Evolutionary conservation across 2,113 vertebrate genomes (phyloP).

Genomic region (Typhlomys cinereus): DNA sequence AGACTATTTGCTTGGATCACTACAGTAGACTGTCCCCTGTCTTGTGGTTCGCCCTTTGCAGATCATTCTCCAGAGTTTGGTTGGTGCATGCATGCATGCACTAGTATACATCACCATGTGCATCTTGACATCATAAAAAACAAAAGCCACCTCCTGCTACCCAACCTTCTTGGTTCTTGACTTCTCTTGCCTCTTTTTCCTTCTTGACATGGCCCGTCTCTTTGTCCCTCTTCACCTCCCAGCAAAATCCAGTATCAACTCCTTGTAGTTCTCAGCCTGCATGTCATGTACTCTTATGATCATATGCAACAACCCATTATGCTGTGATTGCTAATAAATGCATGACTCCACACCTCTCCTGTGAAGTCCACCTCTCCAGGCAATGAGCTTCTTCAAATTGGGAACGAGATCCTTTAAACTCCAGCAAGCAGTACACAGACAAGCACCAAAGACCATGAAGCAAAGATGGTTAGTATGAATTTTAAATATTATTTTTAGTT

Average conservation of each 20-base stretch:
- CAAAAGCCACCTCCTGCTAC: background rate
- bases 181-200: background rate
- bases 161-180: background rate
- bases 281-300: background rate
- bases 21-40: too few species aligned
- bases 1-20: background rate
- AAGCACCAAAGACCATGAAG: background rate
- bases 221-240: background rate
- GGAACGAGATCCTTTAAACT: background rate
- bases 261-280: background rate
- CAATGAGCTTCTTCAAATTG: background rate
- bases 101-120: background rate
- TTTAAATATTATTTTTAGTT: background rate
- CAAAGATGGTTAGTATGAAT: background rate
- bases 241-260: background rate
- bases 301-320: background rate
- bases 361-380: background rate
- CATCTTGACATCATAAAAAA: background rate
- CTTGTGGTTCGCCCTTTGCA: too few species aligned
- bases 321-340: background rate
- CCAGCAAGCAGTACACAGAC: background rate
- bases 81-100: background rate
- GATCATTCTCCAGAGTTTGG: background rate
- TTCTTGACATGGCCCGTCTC: background rate
- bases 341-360: background rate